These are phyloP conservation scores for Aporophyla nigra DNA, from an alignment of 2,888 invertebrate genomes.

Conservation along the genomic window DNA sequence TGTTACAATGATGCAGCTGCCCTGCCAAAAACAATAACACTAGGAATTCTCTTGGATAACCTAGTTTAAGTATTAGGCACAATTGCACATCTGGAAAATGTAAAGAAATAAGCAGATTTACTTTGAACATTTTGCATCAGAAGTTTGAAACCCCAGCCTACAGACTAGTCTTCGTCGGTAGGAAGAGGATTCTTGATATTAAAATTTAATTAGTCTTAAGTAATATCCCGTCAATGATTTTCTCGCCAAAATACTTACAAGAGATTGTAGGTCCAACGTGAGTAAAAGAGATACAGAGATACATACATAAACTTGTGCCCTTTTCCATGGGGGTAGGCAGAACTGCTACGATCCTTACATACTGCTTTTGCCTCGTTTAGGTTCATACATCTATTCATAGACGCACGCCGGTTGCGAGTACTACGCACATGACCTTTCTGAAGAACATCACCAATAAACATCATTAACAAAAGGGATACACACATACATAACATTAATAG, in stretches of 20 bases:
- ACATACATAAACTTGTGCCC: too few species aligned
- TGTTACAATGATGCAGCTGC: slow-evolving; percentile 42
- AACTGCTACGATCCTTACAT: too few species aligned
- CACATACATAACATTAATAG: background rate
- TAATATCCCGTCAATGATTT: background rate
- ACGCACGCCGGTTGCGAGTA: too few species aligned
- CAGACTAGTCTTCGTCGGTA: background rate
- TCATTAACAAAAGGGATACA: too few species aligned
- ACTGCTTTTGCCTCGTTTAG: too few species aligned
- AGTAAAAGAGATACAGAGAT: background rate
- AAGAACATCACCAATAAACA: too few species aligned
- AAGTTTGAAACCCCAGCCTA: too few species aligned
- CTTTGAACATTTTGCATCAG: background rate
- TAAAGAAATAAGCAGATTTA: background rate
- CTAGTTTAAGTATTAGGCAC: slow-evolving; percentile 38
- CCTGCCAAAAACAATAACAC: slow-evolving; percentile 62
- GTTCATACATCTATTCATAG: too few species aligned
- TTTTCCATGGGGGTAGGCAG: too few species aligned
- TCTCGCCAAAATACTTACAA: background rate
- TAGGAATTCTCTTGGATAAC: slow-evolving; percentile 48
- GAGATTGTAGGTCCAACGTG: background rate
- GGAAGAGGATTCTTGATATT: background rate
- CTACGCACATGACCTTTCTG: too few species aligned
- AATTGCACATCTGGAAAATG: slow-evolving; percentile 15
- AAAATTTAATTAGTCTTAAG: background rate